Evolutionary conservation across 2,888 invertebrate genomes (phyloP).

Genomic region (Plagiodera versicolora): DNA sequence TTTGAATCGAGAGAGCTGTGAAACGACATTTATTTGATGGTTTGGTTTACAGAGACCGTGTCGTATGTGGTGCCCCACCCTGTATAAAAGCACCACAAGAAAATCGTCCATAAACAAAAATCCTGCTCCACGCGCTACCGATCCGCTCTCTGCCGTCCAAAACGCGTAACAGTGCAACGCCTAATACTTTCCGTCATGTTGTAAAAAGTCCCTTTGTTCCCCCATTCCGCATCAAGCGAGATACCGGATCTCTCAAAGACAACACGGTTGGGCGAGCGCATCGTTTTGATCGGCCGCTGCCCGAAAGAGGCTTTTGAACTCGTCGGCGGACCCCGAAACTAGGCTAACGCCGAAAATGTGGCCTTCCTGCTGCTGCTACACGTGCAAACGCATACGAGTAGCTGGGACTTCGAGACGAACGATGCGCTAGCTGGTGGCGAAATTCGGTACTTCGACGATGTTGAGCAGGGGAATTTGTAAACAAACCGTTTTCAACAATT

Average conservation of each 20-base stretch:
- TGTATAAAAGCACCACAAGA: no score
- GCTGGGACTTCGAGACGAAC: no score
- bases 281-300: background rate
- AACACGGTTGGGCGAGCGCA: conserved; percentile 10
- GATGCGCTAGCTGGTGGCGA: no score
- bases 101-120: no score
- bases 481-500: no score
- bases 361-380: conserved; percentile 49
- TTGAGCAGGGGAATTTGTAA: no score
- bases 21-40: no score
- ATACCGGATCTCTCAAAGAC: conserved; percentile 14
- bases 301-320: conserved; percentile 35
- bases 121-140: background rate
- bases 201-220: background rate
- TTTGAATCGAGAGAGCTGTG: no score
- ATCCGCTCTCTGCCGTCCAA: background rate
- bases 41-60: no score
- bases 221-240: background rate
- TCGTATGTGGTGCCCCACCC: no score
- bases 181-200: background rate
- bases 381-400: conserved; percentile 32
- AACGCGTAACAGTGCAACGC: background rate
- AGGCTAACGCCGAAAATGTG: conserved; percentile 48
- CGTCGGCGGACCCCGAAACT: conserved; percentile 39
- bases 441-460: no score